These are phyloP conservation scores for Melanocharis versteri DNA, from an alignment of 2,113 vertebrate genomes.

Conservation along the genomic window DNA sequence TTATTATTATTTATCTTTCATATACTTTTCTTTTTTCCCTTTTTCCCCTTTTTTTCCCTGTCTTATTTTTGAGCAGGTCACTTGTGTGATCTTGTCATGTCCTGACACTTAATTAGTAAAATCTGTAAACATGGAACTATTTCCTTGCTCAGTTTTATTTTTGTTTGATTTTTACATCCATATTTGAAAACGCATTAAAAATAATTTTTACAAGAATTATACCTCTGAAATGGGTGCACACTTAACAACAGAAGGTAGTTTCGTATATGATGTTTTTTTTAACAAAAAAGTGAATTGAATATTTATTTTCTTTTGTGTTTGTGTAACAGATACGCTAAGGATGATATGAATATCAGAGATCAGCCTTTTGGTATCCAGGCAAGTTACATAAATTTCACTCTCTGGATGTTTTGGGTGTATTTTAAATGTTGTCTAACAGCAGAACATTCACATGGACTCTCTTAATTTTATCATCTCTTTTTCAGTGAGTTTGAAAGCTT, in stretches of 20 bases:
- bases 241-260: neutral
- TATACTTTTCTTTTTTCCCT: neutral
- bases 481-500: slow-evolving; percentile 8
- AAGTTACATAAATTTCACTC: slow-evolving; percentile 53
- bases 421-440: slow-evolving; percentile 15
- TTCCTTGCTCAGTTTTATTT: neutral
- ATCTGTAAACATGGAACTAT: neutral
- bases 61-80: neutral
- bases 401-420: slow-evolving; percentile 37
- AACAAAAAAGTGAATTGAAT: neutral
- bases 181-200: neutral
- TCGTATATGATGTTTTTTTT: neutral
- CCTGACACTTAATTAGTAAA: neutral
- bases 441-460: neutral
- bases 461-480: neutral
- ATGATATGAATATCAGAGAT: slow-evolving; percentile 99
- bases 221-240: neutral
- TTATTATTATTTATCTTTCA: neutral
- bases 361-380: slow-evolving; percentile 99
- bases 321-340: slow-evolving; percentile 89
- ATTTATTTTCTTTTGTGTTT: slow-evolving; percentile 4
- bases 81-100: neutral
- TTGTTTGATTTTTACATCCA: neutral
- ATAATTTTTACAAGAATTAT: neutral
- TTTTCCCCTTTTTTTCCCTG: neutral